phyloP scores from a whole-genome alignment of 2,888 invertebrate species.

The Tubulanus polymorphus region DNA sequence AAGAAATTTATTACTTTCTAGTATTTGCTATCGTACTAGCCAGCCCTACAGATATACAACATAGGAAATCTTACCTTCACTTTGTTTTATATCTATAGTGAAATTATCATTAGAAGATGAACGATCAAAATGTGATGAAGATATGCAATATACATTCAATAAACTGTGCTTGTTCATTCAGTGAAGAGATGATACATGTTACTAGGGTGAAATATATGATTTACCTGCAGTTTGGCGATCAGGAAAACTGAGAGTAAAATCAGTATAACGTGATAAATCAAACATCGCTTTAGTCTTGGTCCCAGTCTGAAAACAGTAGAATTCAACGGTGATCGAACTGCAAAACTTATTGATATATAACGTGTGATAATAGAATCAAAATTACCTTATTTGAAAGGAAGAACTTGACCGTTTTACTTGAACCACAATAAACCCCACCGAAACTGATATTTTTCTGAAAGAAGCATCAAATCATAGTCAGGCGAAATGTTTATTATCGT shows the following conservation, averaged over 20 bases:
- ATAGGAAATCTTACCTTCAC: background rate
- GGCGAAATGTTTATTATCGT: too few relatives aligned
- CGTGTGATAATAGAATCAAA: background rate
- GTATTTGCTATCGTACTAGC: too few relatives aligned
- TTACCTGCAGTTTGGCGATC: constrained; percentile 42
- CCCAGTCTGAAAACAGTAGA: too few relatives aligned
- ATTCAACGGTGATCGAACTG: constrained; percentile 21
- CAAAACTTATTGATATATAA: background rate
- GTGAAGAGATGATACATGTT: too few relatives aligned
- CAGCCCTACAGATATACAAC: too few relatives aligned
- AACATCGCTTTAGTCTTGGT: constrained; percentile 46
- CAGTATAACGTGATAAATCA: constrained; percentile 43
- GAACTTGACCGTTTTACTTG: constrained; percentile 41
- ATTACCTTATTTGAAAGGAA: constrained; percentile 45
- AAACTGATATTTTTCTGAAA: constrained; percentile 48
- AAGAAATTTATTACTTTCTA: too few relatives aligned
- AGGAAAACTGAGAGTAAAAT: constrained; percentile 46
- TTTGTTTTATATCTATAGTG: background rate
- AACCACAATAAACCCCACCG: constrained; percentile 52
- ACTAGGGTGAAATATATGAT: constrained; percentile 2
- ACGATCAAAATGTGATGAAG: too few relatives aligned
- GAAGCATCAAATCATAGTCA: constrained; percentile 1
- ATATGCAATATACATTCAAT: too few relatives aligned
- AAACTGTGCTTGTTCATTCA: too few relatives aligned
- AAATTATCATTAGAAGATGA: too few relatives aligned